phyloP scores from a whole-genome alignment of 1,140 invertebrate species.

The Bombus turneri region DNA sequence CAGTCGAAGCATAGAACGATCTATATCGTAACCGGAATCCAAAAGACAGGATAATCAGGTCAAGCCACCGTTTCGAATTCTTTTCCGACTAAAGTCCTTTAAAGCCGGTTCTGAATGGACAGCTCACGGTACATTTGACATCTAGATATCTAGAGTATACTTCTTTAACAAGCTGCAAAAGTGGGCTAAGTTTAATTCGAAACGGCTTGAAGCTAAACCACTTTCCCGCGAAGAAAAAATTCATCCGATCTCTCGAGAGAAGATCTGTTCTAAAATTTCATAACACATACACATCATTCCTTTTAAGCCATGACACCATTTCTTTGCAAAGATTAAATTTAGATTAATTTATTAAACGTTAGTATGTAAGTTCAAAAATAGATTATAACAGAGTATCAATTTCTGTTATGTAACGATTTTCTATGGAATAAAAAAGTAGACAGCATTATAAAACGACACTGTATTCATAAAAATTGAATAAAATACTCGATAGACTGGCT shows the following conservation, averaged over 20 bases:
- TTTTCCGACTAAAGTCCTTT: background rate
- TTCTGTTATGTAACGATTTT: background rate
- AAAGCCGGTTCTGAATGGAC: constrained; percentile 21
- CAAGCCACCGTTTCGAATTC: background rate
- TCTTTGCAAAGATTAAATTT: background rate
- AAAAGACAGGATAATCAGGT: background rate
- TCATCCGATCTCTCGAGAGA: too few relatives aligned
- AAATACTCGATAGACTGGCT: background rate
- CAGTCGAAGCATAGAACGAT: background rate
- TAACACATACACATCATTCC: too few relatives aligned
- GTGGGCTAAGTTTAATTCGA: background rate
- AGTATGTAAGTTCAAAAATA: background rate
- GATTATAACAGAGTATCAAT: background rate
- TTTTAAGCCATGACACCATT: background rate
- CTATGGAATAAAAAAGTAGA: background rate
- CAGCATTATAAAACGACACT: background rate
- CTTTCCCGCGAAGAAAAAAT: background rate
- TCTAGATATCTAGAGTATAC: constrained; percentile 26
- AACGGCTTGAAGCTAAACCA: background rate
- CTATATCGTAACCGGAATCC: background rate
- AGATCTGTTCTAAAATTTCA: background rate
- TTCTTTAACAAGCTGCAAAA: background rate
- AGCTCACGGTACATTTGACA: constrained; percentile 19
- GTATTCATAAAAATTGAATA: background rate
- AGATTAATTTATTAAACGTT: background rate